phyloP scores from a whole-genome alignment of 2,888 invertebrate genomes.

The Aporophyla lueneburgensis region DNA sequence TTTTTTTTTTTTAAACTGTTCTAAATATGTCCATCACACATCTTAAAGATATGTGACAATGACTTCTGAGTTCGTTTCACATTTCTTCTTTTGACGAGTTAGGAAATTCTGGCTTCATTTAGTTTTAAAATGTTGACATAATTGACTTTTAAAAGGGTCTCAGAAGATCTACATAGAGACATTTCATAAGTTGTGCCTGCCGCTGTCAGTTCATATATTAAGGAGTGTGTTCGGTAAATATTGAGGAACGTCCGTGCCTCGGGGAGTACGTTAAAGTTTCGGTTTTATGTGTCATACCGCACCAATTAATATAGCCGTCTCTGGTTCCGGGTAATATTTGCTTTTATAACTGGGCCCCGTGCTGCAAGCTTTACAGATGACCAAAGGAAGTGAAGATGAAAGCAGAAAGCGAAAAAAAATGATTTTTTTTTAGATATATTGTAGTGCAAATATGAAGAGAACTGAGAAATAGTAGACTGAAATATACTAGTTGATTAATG shows the following conservation, averaged over 20 bases:
- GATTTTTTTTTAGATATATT: neutral
- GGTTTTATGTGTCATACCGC: neutral
- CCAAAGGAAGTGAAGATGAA: neutral
- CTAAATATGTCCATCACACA: no score
- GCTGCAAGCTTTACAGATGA: neutral
- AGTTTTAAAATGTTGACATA: no score
- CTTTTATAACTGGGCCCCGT: neutral
- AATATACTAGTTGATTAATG: neutral
- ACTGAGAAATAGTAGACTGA: neutral
- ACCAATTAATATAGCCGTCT: neutral
- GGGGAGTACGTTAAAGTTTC: neutral
- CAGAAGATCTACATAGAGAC: no score
- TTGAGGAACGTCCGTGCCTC: neutral
- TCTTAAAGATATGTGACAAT: no score
- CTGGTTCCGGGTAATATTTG: neutral
- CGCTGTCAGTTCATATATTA: neutral
- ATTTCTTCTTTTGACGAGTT: no score
- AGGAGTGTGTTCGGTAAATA: neutral
- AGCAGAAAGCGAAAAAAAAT: neutral
- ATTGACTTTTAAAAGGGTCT: no score
- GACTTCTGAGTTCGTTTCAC: no score
- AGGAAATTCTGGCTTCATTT: no score
- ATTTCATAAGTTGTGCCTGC: no score
- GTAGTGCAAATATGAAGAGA: neutral
- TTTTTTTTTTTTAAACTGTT: no score